A percentile compares a stretch with the other conserved stretches of the same genome.
Conservation (phyloP, 2,888 invertebrate genomes). For the Mythimna impura region DNA sequence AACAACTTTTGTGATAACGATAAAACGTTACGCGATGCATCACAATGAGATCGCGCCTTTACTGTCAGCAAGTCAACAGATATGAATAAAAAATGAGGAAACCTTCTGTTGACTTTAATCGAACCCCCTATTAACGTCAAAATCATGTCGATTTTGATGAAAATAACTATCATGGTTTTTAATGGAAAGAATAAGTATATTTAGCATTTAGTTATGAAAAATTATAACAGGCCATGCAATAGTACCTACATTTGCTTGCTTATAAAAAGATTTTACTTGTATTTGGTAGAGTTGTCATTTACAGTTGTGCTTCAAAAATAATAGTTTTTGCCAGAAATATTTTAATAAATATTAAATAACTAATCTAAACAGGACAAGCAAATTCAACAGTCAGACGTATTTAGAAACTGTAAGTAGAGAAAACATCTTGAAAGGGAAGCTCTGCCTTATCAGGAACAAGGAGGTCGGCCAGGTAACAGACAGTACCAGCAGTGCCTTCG, state of each 20-base stretch:
- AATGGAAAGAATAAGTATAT: neutral
- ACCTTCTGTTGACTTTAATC: constrained; percentile 38
- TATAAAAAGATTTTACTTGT: neutral
- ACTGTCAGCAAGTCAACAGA: constrained; percentile 74
- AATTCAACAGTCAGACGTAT: constrained; percentile 44
- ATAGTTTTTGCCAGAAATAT: constrained; percentile 15
- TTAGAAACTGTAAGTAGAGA: constrained; percentile 72
- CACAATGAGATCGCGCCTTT: constrained; percentile 46
- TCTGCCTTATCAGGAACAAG: constrained; percentile 93
- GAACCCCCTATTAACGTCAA: constrained; percentile 42
- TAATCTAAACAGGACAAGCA: constrained; percentile 40
- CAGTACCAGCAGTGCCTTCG: constrained; percentile 96
- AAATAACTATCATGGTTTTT: constrained; percentile 17
- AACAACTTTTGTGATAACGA: neutral
- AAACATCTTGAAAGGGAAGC: constrained; percentile 96
- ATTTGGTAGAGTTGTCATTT: constrained; percentile 1
- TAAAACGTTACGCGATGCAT: neutral
- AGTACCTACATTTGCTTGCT: constrained; percentile 5
- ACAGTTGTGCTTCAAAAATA: constrained; percentile 20
- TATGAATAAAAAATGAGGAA: constrained; percentile 52
- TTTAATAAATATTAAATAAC: constrained; percentile 65
- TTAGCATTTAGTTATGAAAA: constrained; percentile 21
- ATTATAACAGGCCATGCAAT: constrained; percentile 45
- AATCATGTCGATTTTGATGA: constrained; percentile 23
- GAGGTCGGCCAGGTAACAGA: constrained; percentile 95